Percentiles rank a stretch among this genome's conserved stretches.
Evolutionary conservation across 2,888 invertebrate genomes (phyloP).

Genomic region (Drosophila melanosoma): DNA sequence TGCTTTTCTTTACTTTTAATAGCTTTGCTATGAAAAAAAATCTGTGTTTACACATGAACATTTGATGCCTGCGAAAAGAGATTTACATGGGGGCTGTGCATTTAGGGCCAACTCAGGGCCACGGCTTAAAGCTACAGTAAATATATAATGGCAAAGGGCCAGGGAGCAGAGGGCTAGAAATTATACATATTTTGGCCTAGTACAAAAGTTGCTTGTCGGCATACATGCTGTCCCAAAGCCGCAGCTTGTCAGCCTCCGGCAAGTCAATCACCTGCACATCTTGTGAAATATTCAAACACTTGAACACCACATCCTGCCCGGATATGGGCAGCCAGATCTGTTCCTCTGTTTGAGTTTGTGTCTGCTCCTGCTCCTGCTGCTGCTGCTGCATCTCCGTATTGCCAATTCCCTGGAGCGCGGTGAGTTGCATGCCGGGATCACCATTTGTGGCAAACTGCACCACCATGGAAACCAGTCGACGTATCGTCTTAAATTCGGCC

Average conservation of each 20-base stretch:
- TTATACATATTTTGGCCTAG: slow-evolving; percentile 29
- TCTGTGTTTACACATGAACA: slow-evolving; percentile 66
- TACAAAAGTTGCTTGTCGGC: slow-evolving; percentile 67
- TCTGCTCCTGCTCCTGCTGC: not conserved
- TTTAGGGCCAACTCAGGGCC: slow-evolving; percentile 62
- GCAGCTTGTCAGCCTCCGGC: slow-evolving; percentile 83
- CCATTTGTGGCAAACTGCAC: slow-evolving; percentile 83
- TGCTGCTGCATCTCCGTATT: slow-evolving; percentile 2
- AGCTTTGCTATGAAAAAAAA: slow-evolving; percentile 51
- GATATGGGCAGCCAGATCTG: slow-evolving; percentile 77
- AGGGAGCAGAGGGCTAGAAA: not conserved
- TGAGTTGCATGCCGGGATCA: slow-evolving; percentile 78
- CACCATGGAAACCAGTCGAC: slow-evolving; percentile 81
- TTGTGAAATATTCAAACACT: slow-evolving; percentile 84
- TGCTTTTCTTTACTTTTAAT: slow-evolving; percentile 44
- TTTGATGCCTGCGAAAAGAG: slow-evolving; percentile 50
- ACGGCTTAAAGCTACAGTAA: slow-evolving; percentile 31
- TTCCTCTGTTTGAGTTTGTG: not conserved
- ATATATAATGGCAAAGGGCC: slow-evolving; percentile 8
- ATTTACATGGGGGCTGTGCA: slow-evolving; percentile 49
- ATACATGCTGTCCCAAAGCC: slow-evolving; percentile 83
- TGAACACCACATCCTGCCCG: slow-evolving; percentile 71
- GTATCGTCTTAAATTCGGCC: slow-evolving; percentile 83
- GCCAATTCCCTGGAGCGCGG: slow-evolving; percentile 50
- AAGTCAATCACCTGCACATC: slow-evolving; percentile 83